These are phyloP conservation scores for Malthinus seriepunctatus DNA, from an alignment of 2,888 invertebrate genomes.

Conservation along the genomic window DNA sequence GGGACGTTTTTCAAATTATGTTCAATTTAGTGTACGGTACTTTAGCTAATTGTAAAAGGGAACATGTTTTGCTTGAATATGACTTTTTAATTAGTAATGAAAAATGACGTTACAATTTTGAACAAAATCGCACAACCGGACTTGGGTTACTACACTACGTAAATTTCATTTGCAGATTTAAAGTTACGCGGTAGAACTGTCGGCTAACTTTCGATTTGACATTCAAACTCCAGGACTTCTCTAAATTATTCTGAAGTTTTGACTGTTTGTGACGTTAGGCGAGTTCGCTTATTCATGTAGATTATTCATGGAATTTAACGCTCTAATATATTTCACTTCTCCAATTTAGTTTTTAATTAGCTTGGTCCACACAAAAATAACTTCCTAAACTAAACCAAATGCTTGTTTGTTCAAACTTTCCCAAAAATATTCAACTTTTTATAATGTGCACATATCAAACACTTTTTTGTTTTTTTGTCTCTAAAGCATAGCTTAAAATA, in stretches of 20 bases:
- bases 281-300: slow-evolving; percentile 24
- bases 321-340: slow-evolving; percentile 22
- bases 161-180: slow-evolving; percentile 27
- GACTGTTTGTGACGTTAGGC: slow-evolving; percentile 30
- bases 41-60: slow-evolving; percentile 49
- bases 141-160: neutral
- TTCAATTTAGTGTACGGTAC: slow-evolving; percentile 44
- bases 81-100: slow-evolving; percentile 48
- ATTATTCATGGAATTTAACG: slow-evolving; percentile 30
- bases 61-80: slow-evolving; percentile 43
- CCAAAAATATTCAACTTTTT: neutral
- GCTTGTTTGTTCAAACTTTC: neutral
- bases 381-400: neutral
- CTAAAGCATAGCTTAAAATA: neutral
- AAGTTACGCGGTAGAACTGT: slow-evolving; percentile 21
- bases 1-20: slow-evolving; percentile 49
- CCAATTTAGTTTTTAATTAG: slow-evolving; percentile 21
- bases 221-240: slow-evolving; percentile 25
- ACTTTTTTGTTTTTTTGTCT: neutral
- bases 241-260: slow-evolving; percentile 29
- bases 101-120: slow-evolving; percentile 35
- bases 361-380: slow-evolving; percentile 1
- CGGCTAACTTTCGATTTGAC: slow-evolving; percentile 22
- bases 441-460: neutral
- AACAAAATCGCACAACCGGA: neutral